A percentile compares a stretch with the other conserved stretches of the same genome.
Conservation (phyloP, 2,113 vertebrate species). For the Chaenocephalus aceratus region DNA sequence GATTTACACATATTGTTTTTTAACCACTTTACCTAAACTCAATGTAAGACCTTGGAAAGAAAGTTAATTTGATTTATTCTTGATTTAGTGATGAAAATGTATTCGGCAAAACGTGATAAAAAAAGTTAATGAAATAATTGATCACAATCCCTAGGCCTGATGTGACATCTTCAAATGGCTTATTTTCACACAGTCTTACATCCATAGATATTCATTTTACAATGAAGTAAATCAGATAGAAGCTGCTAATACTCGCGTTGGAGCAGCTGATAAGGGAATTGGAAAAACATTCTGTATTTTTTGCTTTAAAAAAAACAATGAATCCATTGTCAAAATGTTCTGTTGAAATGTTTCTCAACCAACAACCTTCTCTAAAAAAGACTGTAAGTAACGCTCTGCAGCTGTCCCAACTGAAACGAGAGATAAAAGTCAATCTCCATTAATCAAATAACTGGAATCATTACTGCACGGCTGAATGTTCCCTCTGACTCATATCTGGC, state of each 20-base stretch:
- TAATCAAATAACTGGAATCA: conserved; percentile 12
- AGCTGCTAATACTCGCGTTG: too few relatives aligned
- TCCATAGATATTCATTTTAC: not conserved
- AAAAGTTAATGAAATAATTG: not conserved
- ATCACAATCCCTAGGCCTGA: not conserved
- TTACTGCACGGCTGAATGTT: conserved; percentile 1
- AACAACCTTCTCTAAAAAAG: not conserved
- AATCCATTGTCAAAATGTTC: too few relatives aligned
- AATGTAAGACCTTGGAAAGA: too few relatives aligned
- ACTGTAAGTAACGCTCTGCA: not conserved
- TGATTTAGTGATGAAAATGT: not conserved
- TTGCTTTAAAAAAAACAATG: too few relatives aligned
- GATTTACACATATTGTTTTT: too few relatives aligned
- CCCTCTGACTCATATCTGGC: conserved; percentile 9
- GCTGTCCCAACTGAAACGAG: not conserved
- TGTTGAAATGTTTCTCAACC: too few relatives aligned
- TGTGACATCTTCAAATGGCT: not conserved
- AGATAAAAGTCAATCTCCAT: not conserved
- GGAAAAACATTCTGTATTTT: too few relatives aligned
- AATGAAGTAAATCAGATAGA: not conserved
- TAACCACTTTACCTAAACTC: too few relatives aligned
- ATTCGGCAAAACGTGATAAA: not conserved
- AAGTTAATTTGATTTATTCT: not conserved
- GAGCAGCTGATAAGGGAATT: too few relatives aligned
- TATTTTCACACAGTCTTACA: not conserved